Evolutionary conservation across 2,888 invertebrate species (phyloP).

Genomic region (Hetaerina titia): DNA sequence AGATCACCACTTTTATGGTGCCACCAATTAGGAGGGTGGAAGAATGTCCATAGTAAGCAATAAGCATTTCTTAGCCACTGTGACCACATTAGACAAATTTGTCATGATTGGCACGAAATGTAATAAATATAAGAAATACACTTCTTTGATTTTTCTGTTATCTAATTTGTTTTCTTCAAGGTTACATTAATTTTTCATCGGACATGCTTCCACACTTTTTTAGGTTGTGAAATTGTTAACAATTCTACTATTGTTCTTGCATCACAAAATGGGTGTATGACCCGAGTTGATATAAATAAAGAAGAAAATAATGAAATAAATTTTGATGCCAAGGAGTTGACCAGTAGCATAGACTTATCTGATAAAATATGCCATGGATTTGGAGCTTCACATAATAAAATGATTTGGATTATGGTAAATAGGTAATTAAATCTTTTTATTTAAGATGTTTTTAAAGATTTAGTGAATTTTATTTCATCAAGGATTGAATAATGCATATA

Average conservation of each 20-base stretch:
- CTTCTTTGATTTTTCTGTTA: background rate
- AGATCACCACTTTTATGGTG: too few species aligned
- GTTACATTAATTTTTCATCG: background rate
- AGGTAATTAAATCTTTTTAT: slow-evolving; percentile 22
- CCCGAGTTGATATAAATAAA: background rate
- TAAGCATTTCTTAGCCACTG: too few species aligned
- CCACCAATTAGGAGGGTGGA: too few species aligned
- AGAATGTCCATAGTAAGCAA: too few species aligned
- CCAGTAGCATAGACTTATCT: slow-evolving; percentile 42
- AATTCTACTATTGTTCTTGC: background rate
- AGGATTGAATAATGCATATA: background rate
- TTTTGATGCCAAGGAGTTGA: background rate
- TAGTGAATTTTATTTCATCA: background rate
- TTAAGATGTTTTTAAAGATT: background rate
- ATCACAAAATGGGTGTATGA: slow-evolving; percentile 34
- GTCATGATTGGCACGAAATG: too few species aligned
- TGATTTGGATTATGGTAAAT: slow-evolving; percentile 51
- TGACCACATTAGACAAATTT: too few species aligned
- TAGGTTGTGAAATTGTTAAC: slow-evolving; percentile 16
- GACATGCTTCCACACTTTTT: background rate
- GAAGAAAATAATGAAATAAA: slow-evolving; percentile 15
- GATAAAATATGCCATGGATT: slow-evolving; percentile 44
- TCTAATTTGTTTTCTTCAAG: background rate
- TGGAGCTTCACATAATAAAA: slow-evolving; percentile 58
- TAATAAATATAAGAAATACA: too few species aligned